Conservation (phyloP, 1,140 invertebrate species). For the Akabosia matsudoensis region DNA sequence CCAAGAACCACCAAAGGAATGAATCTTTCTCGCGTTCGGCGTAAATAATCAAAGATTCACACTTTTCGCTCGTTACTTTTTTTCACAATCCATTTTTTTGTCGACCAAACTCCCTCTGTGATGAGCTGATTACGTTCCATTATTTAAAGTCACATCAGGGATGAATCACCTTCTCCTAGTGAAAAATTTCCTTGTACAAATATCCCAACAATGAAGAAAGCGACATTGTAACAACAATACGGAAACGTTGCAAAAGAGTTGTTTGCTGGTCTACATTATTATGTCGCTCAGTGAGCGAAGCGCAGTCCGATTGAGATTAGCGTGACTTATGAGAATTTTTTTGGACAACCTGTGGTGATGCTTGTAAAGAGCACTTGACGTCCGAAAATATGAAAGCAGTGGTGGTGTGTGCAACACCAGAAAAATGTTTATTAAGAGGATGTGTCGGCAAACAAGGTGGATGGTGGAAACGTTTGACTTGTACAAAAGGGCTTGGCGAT, state of each 20-base stretch:
- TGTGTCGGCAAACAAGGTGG: background rate
- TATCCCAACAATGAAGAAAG: background rate
- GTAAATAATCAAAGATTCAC: background rate
- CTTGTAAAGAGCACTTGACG: constrained; percentile 10
- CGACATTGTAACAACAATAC: background rate
- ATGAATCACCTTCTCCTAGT: constrained; percentile 4
- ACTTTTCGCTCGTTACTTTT: background rate
- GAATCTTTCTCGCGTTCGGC: background rate
- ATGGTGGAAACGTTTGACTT: constrained; percentile 4
- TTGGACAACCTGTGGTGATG: constrained; percentile 33
- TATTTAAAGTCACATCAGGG: constrained; percentile 8
- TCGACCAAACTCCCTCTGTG: constrained; percentile 14
- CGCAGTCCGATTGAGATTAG: constrained; percentile 19
- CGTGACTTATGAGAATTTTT: constrained; percentile 39
- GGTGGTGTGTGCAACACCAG: background rate
- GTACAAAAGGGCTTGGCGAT: constrained; percentile 21
- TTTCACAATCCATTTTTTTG: background rate
- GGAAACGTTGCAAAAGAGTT: background rate
- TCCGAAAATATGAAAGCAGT: no score
- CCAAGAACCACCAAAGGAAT: no score
- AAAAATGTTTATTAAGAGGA: constrained; percentile 15
- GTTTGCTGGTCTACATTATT: background rate
- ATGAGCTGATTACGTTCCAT: constrained; percentile 16
- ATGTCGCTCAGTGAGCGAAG: constrained; percentile 7
- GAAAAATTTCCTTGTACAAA: constrained; percentile 1